phyloP scores from a whole-genome alignment of 2,797 vertebrate genomes.

The Myotis daubentonii region DNA sequence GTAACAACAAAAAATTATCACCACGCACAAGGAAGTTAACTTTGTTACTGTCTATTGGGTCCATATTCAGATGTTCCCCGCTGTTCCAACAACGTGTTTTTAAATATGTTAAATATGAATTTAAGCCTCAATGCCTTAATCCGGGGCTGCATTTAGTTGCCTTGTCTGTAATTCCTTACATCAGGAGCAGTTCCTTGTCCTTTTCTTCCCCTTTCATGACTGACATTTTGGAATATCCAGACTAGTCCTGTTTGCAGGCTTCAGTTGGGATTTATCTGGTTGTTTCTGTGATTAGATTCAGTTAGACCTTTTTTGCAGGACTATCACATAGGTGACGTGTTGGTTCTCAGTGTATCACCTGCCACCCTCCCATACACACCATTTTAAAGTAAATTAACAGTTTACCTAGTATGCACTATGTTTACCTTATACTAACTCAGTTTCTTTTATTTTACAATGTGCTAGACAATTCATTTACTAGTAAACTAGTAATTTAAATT shows the following conservation, averaged over 20 bases:
- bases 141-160: neutral
- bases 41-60: neutral
- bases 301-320: neutral
- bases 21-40: neutral
- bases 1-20: neutral
- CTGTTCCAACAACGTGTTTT: neutral
- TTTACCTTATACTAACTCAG: neutral
- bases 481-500: neutral
- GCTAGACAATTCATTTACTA: slow-evolving; percentile 5
- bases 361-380: neutral
- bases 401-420: neutral
- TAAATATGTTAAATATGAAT: neutral
- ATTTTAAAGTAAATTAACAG: neutral
- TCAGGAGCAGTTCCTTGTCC: neutral
- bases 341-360: neutral
- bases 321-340: neutral
- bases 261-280: neutral
- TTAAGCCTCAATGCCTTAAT: neutral
- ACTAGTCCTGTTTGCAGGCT: neutral
- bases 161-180: neutral
- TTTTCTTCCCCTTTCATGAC: neutral
- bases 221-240: neutral
- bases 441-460: slow-evolving; percentile 17
- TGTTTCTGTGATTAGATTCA: neutral
- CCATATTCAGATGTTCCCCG: neutral